A percentile compares a stretch with the other conserved stretches of the same genome.
These are phyloP conservation scores for Megalops cyprinoides DNA, from an alignment of 2,797 vertebrate species.

Conservation along the genomic window DNA sequence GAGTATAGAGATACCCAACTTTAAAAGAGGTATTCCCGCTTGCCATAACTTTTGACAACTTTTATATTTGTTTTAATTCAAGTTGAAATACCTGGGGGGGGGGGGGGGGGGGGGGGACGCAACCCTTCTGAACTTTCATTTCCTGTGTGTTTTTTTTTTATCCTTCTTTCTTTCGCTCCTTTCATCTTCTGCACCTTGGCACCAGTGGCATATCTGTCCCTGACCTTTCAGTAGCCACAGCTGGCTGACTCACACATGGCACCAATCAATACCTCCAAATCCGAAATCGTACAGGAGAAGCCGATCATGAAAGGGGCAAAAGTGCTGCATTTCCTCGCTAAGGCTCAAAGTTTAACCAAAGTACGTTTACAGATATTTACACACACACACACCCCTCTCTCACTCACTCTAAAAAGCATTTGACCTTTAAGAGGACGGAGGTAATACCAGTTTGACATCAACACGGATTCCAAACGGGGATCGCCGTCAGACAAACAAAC, in stretches of 20 bases:
- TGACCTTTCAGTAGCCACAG: constrained; percentile 12
- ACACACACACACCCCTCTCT: too few species aligned
- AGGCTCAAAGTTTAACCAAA: neutral
- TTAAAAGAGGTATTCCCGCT: neutral
- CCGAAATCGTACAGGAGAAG: neutral
- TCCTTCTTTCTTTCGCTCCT: neutral
- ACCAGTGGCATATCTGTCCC: constrained; percentile 1
- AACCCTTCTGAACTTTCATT: constrained; percentile 4
- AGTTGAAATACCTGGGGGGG: neutral
- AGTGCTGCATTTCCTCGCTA: neutral
- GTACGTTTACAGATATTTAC: too few species aligned
- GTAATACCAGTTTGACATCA: too few species aligned
- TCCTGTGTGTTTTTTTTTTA: constrained; percentile 5
- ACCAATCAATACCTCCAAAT: constrained; percentile 13
- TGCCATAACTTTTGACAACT: neutral
- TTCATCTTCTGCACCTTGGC: constrained; percentile 7
- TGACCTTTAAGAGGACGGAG: too few species aligned
- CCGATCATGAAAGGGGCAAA: neutral
- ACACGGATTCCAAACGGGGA: too few species aligned
- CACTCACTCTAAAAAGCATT: too few species aligned
- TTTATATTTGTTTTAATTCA: neutral
- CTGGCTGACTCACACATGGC: neutral
- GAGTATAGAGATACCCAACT: neutral
- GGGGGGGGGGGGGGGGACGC: too few species aligned
- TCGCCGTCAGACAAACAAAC: too few species aligned